Conservation (phyloP, 1,140 invertebrate genomes). For the Drosophila sp. region DNA sequence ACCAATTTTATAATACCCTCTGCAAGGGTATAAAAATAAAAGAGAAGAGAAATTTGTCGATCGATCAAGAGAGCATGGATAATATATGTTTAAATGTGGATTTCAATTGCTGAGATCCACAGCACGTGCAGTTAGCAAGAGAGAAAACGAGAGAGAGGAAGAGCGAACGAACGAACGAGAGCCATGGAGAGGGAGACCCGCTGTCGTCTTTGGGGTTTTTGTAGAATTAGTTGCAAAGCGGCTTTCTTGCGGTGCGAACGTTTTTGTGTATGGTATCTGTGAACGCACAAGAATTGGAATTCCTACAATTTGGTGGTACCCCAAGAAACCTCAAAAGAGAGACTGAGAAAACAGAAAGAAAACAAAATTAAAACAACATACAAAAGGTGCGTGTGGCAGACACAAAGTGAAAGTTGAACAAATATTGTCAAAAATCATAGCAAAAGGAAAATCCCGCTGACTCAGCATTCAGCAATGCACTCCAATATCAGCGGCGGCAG, state of each 20-base stretch:
- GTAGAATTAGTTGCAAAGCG: slow-evolving; percentile 77
- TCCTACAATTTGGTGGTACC: slow-evolving; percentile 60
- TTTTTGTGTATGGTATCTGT: slow-evolving; percentile 21
- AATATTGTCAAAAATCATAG: slow-evolving; percentile 30
- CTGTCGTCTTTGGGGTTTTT: slow-evolving; percentile 35
- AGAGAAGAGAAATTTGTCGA: slow-evolving; percentile 6
- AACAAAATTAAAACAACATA: slow-evolving; percentile 37
- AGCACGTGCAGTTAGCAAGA: slow-evolving; percentile 57
- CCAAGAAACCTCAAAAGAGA: slow-evolving; percentile 43
- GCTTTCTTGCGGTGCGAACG: slow-evolving; percentile 66
- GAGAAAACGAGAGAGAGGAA: slow-evolving; percentile 35
- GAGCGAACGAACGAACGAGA: slow-evolving; percentile 13
- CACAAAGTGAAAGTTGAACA: slow-evolving; percentile 63
- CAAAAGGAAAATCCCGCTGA: slow-evolving; percentile 34
- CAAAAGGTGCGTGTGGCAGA: slow-evolving; percentile 55
- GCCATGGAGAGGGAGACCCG: slow-evolving; percentile 9
- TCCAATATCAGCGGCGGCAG: not conserved
- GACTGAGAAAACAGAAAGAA: slow-evolving; percentile 30
- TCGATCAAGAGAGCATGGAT: slow-evolving; percentile 21
- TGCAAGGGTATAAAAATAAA: too few species aligned
- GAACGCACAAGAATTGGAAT: slow-evolving; percentile 49
- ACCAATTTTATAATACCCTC: too few species aligned
- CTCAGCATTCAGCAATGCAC: slow-evolving; percentile 53
- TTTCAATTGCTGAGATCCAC: slow-evolving; percentile 47
- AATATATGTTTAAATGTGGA: slow-evolving; percentile 32